Percentiles rank a stretch among this genome's conserved stretches.
These are phyloP conservation scores for Sciurus carolinensis DNA, from an alignment of 2,797 vertebrate genomes.

Conservation along the genomic window DNA sequence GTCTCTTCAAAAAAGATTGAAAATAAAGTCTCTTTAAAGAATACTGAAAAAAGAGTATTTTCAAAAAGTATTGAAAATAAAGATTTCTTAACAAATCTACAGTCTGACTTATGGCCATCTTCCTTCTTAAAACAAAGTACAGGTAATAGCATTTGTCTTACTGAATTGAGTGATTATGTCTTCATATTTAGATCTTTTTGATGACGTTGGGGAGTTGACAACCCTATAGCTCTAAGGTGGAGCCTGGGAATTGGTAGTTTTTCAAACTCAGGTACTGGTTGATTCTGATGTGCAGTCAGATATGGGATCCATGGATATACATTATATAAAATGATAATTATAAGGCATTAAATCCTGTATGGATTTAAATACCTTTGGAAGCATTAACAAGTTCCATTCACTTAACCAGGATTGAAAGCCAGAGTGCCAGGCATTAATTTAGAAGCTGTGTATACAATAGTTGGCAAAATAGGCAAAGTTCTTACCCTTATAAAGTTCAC, in stretches of 20 bases:
- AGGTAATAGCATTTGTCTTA: slow-evolving; percentile 70
- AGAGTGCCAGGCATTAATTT: slow-evolving; percentile 7
- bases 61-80: slow-evolving; percentile 74
- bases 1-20: slow-evolving; percentile 71
- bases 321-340: slow-evolving; percentile 51
- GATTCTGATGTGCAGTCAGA: slow-evolving; percentile 3
- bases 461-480: slow-evolving; percentile 49
- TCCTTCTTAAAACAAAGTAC: slow-evolving; percentile 68
- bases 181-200: slow-evolving; percentile 26
- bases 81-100: slow-evolving; percentile 66
- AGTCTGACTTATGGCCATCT: slow-evolving; percentile 52
- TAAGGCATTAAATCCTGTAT: slow-evolving; percentile 57
- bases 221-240: not conserved
- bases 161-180: not conserved
- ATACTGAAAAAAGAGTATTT: slow-evolving; percentile 62
- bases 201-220: not conserved
- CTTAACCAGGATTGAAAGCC: slow-evolving; percentile 14
- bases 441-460: slow-evolving; percentile 37
- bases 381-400: slow-evolving; percentile 34
- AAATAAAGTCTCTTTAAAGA: slow-evolving; percentile 69
- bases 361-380: slow-evolving; percentile 59
- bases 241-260: not conserved
- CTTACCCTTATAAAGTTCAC: not conserved
- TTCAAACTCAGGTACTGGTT: not conserved
- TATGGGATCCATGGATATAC: not conserved